phyloP scores from a whole-genome alignment of 2,888 invertebrate species.

The Macropis europaea region DNA sequence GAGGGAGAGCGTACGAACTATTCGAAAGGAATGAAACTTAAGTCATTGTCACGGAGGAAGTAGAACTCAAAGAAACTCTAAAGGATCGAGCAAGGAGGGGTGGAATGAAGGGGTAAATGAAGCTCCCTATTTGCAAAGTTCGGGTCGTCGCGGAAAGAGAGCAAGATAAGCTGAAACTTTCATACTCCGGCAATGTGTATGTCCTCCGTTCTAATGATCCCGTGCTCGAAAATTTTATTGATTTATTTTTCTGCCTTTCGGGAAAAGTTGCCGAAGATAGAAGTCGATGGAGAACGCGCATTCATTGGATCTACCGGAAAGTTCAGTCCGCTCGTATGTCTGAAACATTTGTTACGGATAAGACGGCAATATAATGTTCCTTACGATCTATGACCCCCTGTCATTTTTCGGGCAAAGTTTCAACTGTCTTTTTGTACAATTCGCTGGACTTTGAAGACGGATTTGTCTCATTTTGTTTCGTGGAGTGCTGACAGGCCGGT shows the following conservation, averaged over 20 bases:
- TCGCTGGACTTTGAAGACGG: too few relatives aligned
- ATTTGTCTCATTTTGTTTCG: too few relatives aligned
- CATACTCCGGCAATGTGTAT: background rate
- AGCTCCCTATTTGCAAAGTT: conserved; percentile 41
- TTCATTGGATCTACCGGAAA: too few relatives aligned
- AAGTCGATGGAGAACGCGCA: too few relatives aligned
- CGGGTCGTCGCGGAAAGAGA: background rate
- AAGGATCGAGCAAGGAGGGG: background rate
- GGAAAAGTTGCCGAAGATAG: too few relatives aligned
- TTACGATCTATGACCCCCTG: too few relatives aligned
- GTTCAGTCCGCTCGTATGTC: too few relatives aligned
- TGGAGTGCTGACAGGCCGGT: too few relatives aligned
- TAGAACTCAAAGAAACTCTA: conserved; percentile 49
- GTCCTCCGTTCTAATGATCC: conserved; percentile 7
- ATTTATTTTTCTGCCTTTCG: background rate
- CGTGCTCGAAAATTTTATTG: background rate
- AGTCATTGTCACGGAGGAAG: conserved; percentile 43
- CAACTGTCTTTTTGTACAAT: too few relatives aligned
- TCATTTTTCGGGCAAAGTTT: too few relatives aligned
- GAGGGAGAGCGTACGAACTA: conserved; percentile 26
- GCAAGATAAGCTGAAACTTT: conserved; percentile 31
- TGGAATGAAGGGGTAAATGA: conserved; percentile 17
- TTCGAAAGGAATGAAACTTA: conserved; percentile 47
- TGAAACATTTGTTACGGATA: too few relatives aligned
- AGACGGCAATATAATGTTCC: too few relatives aligned